These are phyloP conservation scores for Hemicordylus capensis DNA, from an alignment of 2,113 vertebrate genomes.

Conservation along the genomic window DNA sequence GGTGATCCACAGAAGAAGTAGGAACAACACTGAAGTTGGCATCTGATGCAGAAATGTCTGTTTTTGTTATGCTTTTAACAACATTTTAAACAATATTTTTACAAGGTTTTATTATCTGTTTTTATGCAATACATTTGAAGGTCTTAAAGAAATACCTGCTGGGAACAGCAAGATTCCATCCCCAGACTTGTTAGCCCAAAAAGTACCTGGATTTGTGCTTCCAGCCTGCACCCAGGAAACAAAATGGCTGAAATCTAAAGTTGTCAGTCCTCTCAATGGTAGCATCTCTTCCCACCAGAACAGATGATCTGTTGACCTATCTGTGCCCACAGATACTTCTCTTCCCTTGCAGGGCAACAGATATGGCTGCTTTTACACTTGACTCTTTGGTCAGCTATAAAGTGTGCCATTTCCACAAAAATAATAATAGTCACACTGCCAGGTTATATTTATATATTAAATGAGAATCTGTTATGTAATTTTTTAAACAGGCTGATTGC, in stretches of 20 bases:
- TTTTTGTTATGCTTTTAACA: too few species aligned
- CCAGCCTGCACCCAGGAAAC: background rate
- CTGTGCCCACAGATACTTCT: background rate
- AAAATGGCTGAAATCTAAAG: background rate
- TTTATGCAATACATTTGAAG: too few species aligned
- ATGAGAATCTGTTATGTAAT: background rate
- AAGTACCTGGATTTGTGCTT: background rate
- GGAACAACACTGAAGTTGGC: too few species aligned
- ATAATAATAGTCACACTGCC: background rate
- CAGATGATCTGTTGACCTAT: background rate
- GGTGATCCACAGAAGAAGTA: too few species aligned
- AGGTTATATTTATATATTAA: background rate
- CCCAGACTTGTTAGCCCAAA: too few species aligned
- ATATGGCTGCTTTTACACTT: background rate
- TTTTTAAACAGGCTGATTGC: background rate
- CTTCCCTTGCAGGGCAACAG: background rate
- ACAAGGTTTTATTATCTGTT: too few species aligned
- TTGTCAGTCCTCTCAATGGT: background rate
- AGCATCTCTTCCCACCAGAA: background rate
- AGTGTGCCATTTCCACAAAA: background rate
- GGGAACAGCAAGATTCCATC: too few species aligned
- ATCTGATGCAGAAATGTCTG: too few species aligned
- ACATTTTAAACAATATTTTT: too few species aligned
- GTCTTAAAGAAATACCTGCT: too few species aligned
- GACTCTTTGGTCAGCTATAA: background rate